Evolutionary conservation across 2,888 invertebrate species (phyloP), one percentile per base, ranked within the genome.

Genomic region (Pheosia tremula): DNA sequence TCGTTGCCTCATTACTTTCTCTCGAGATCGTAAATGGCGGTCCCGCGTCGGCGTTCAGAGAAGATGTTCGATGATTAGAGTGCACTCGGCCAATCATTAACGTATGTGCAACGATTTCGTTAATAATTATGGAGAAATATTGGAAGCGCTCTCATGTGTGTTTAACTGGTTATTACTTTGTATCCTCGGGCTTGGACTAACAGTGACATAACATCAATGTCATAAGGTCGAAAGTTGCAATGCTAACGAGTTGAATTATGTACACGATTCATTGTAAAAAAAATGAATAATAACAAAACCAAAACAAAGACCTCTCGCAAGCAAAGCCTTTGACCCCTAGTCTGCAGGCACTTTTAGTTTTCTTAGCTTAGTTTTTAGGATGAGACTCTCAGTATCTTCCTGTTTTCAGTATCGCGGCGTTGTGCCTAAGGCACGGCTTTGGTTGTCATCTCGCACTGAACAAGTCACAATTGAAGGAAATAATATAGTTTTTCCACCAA

Each of bases 161-260:
- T 89, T 90, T 87, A 89, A 84, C 82, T 87, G 82, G 82, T 88
- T 86, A 89, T 91, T 92, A 89, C 86, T 82, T 84, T 82, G 81
- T 87, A 77, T 78, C 88, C 85, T 68, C 75, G 49, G 86, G 89
- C 87, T 81, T 61, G 75, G 75, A 81, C 84, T 87, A 88, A 88
- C 89, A 86, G 89, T 80, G 81, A 76, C 77, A 82, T 83, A 71
- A 78, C 68, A 71, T 58, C 64, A 76, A 81, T 70, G 67, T 67
- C 60, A 72, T 80, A 75, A 84, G 87, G 86, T 75, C 65, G 80
- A 74, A 62, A 59, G 60, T 58, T 63, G 59, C 4, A n/a, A 4
- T 47, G 4, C n/a, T 47, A 9, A 47, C n/a, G 24, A 24, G 24
- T 24, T 24, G 24, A 24, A 24, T 24, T 24, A 24, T 24, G 0